Evolutionary conservation across 2,888 invertebrate genomes (phyloP).

Genomic region (Trachelus stipa): DNA sequence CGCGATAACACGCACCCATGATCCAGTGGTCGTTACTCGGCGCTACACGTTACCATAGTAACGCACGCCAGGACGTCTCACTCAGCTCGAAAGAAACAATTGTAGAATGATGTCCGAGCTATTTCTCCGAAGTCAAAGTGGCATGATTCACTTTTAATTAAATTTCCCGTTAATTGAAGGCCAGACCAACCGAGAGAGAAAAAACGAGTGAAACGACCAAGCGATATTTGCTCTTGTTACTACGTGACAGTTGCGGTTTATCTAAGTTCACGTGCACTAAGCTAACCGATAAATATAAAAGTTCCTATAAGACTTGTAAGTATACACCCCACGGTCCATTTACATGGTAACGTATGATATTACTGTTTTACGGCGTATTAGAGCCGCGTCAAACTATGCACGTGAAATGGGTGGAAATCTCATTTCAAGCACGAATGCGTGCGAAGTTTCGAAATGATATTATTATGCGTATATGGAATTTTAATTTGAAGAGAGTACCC

Average conservation of each 20-base stretch:
- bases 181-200: background rate
- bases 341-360: no score
- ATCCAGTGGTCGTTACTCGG: background rate
- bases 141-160: background rate
- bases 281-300: no score
- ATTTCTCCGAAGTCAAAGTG: background rate
- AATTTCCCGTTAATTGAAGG: background rate
- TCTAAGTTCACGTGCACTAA: background rate
- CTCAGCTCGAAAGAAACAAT: background rate
- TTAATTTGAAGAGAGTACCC: background rate
- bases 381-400: no score
- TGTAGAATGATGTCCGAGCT: background rate
- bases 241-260: no score
- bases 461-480: no score
- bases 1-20: background rate
- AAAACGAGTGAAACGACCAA: background rate
- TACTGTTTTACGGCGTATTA: no score
- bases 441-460: no score
- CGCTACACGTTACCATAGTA: background rate
- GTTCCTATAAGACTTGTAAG: no score
- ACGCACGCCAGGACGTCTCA: background rate
- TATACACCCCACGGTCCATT: no score
- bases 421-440: no score
- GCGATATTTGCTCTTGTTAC: background rate
- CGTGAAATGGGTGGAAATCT: no score